These are phyloP conservation scores for Pipa parva DNA, from an alignment of 2,113 vertebrate species.

Conservation along the genomic window DNA sequence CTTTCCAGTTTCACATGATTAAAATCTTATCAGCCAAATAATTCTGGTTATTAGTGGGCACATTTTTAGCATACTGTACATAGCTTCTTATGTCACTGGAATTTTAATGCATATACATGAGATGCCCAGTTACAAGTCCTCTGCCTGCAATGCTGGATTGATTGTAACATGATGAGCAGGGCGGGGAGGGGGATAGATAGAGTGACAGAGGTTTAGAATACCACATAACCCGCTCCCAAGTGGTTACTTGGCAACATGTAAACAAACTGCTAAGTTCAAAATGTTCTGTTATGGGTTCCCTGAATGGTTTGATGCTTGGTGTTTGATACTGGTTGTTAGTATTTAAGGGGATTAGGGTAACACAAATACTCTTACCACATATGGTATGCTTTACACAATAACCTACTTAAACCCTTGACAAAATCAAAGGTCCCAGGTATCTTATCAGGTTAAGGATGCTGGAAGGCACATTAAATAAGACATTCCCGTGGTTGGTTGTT, in stretches of 20 bases:
- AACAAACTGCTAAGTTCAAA: neutral
- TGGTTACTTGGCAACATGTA: neutral
- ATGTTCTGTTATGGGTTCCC: neutral
- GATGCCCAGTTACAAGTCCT: neutral
- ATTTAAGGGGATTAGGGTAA: too few species aligned
- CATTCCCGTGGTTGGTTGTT: too few species aligned
- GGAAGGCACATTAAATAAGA: too few species aligned
- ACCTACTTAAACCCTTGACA: too few species aligned
- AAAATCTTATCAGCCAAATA: neutral
- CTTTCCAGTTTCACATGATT: neutral
- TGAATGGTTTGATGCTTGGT: too few species aligned
- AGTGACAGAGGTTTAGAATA: neutral
- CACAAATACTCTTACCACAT: too few species aligned
- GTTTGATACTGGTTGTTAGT: too few species aligned
- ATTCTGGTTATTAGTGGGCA: neutral
- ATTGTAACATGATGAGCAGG: conserved; percentile 1
- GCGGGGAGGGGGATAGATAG: conserved; percentile 5
- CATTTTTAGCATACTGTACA: neutral
- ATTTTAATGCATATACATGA: neutral
- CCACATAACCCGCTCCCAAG: neutral
- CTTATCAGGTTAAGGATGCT: too few species aligned
- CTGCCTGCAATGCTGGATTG: neutral
- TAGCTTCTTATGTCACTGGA: neutral
- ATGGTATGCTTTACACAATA: too few species aligned
- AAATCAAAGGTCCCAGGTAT: too few species aligned